Evolutionary conservation across 2,888 invertebrate species (phyloP), one percentile per base, ranked within the genome.

Genomic region (Holacanthella duospinosa): DNA sequence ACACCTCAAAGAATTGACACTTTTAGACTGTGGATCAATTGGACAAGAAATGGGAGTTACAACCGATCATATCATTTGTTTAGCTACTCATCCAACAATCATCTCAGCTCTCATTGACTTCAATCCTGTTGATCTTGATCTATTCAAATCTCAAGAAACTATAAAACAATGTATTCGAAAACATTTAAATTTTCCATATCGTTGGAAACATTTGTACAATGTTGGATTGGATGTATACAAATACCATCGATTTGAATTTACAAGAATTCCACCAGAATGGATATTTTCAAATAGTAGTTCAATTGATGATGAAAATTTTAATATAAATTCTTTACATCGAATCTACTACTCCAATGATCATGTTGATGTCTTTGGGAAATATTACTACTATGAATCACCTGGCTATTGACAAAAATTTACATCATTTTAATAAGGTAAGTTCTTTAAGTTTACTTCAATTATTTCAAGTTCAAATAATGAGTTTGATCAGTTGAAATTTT

Each of bases 11-110:
- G 54, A 53, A 28, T 29, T 60, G 2, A 60, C 54, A 36, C 36
- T 60, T 36, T 43, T 60, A 36, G 60, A 60, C 26, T 60, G 60
- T 60, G 60, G 60, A 9, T 36, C 36, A 12, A 43, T 55, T 55
- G 60, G 60, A 2, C 26, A 54, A 19, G 60, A 60, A 19, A 60
- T 60, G 9, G 60, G 60, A 25, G 53, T 60, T 21, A 21, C 54
- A 24, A 1, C 54, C 16, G 60, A 60, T 9, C 60, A 60, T 29
- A 29, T 60, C n/a, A 1, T 25, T 21, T 25, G 29, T 2, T n/a
- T 60, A 1, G 12, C 60, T 25, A 53, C 43, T 29, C 60, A 60
- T 55, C 60, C 60, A 16, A 54, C 54, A 12, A 54, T 54, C 43
- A 43, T 43, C 6, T 54, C 55, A 1, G 60, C 60, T 21, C 53